phyloP scores from a whole-genome alignment of 1,140 invertebrate genomes.

The Phortica variegata region DNA sequence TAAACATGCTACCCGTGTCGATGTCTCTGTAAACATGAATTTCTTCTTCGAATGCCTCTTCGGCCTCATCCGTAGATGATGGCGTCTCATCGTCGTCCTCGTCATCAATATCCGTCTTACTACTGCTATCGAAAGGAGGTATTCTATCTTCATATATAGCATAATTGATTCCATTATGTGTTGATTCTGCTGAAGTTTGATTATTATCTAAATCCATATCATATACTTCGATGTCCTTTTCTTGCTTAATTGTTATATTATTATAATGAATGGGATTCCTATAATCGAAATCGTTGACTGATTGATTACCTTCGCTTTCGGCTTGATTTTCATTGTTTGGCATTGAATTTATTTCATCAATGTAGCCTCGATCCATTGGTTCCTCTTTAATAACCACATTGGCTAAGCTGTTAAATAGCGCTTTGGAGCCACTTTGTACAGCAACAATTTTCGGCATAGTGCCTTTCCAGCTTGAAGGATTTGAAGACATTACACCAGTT shows the following conservation, averaged over 20 bases:
- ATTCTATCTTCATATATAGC: conserved; percentile 1
- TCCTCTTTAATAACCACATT: conserved; percentile 40
- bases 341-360: conserved; percentile 22
- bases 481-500: too few species aligned
- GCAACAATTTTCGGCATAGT: conserved; percentile 35
- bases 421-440: conserved; percentile 27
- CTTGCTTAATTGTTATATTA: conserved; percentile 43
- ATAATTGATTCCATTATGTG: conserved; percentile 22
- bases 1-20: neutral
- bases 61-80: conserved; percentile 38
- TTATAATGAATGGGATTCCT: conserved; percentile 35
- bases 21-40: neutral
- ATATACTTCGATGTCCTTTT: conserved; percentile 21
- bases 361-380: conserved; percentile 33
- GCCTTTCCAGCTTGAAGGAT: too few species aligned
- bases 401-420: conserved; percentile 13
- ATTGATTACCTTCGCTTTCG: neutral
- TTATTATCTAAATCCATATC: conserved; percentile 29
- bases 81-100: conserved; percentile 26
- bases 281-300: conserved; percentile 6
- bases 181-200: conserved; percentile 9
- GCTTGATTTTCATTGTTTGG: neutral
- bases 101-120: conserved; percentile 21
- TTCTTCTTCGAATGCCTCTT: conserved; percentile 25
- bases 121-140: conserved; percentile 5